Evolutionary conservation across 2,888 invertebrate species (phyloP), one percentile per base, ranked within the genome.

Genomic region (Microctonus hyperodae): DNA sequence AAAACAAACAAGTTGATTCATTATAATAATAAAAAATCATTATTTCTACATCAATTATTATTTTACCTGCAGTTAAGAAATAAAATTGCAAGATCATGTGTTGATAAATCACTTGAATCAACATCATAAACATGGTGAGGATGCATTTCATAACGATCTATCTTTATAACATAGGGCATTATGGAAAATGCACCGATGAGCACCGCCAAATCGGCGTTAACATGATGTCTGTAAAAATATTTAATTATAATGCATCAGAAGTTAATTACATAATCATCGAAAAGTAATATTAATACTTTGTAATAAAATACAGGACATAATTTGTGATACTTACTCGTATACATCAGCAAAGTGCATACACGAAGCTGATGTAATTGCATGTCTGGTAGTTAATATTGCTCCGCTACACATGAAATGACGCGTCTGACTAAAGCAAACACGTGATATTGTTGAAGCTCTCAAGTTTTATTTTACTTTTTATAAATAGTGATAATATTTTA

Each of bases 331-430:
- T 73, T 70, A 76, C 76, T 75, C 70, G 50, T 72, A 64, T 61
- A 76, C 64, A 58, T 73, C 68, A 16, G 77, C 76, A 23, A 62
- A 71, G 55, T 74, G 72, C 35, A 76, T 65, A 23, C 77, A 78
- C 6, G 77, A 72, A 2, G 76, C 77, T 13, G 75, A 71, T 13
- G 77, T 76, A 58, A 77, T 66, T 25, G 74, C 73, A 51, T 71
- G 73, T 53, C 63, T 72, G 5, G 61, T 37, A 35, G 66, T 72
- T 48, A 78, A 50, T 22, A 78, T 65, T 3, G 71, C 70, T 35
- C 75, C 78, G 65, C 74, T 76, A 70, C 77, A 78, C 74, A 76
- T 74, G 64, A 74, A 78, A 57, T 76, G 75, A 56, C 78, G 70
- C 7, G 64, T 69, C 35, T 70, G 65, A 40, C 77, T 78, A 67